Percentiles rank a stretch among this genome's conserved stretches.
Evolutionary conservation across 2,797 vertebrate genomes (phyloP).

Genomic region (Aselliscus stoliczkanus): DNA sequence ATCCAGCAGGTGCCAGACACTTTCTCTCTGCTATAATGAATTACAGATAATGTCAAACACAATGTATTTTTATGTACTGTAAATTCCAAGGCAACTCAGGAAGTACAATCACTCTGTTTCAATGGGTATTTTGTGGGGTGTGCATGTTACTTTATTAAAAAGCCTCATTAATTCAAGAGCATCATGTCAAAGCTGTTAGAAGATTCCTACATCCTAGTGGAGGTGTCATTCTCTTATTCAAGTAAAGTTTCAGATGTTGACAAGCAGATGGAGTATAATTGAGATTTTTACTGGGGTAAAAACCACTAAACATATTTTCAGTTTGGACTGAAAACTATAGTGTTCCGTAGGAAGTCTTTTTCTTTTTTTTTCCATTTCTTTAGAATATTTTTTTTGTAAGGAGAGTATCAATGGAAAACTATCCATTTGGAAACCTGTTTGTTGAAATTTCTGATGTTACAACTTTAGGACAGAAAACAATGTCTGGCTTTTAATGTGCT

Average conservation of each 20-base stretch:
- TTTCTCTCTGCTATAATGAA: not conserved
- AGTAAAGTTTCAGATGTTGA: constrained; percentile 38
- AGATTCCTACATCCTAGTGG: not conserved
- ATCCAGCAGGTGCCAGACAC: not conserved
- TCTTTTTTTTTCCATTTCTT: not conserved
- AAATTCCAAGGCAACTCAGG: not conserved
- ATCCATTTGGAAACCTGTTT: not conserved
- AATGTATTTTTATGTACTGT: not conserved
- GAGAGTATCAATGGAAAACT: not conserved
- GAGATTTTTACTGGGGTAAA: constrained; percentile 2
- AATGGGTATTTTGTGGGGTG: not conserved
- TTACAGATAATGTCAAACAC: not conserved
- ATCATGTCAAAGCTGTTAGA: not conserved
- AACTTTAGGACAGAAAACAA: not conserved
- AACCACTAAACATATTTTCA: not conserved
- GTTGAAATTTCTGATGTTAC: not conserved
- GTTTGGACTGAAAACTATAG: not conserved
- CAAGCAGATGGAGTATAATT: constrained; percentile 13
- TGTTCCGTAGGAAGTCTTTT: not conserved
- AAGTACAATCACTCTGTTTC: constrained; percentile 39
- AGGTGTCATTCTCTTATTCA: not conserved
- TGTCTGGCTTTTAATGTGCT: not conserved
- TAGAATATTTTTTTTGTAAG: not conserved
- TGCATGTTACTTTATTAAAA: constrained; percentile 21
- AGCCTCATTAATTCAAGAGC: not conserved